Evolutionary conservation across 2,113 vertebrate species (phyloP).

Genomic region (Melanocharis versteri): DNA sequence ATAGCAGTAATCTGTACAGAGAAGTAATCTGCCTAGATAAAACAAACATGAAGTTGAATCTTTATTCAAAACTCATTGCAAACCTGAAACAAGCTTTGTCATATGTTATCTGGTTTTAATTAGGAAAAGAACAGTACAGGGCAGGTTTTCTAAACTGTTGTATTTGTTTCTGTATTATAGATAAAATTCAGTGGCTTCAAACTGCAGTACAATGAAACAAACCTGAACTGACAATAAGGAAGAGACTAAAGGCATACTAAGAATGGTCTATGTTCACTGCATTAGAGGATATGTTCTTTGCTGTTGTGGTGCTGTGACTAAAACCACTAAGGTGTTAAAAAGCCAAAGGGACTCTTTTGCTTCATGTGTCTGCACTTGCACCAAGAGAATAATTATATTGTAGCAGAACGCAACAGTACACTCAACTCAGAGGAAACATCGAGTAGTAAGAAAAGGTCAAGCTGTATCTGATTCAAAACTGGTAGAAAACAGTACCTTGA

Average conservation of each 20-base stretch:
- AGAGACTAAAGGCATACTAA: background rate
- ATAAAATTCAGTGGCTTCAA: background rate
- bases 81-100: background rate
- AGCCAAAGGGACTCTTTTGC: background rate
- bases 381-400: background rate
- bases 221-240: background rate
- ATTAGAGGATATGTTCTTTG: background rate
- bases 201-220: background rate
- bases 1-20: background rate
- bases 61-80: background rate
- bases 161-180: background rate
- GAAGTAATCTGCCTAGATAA: background rate
- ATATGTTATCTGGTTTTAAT: background rate
- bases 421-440: background rate
- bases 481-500: background rate
- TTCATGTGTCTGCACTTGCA: background rate
- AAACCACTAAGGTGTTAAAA: background rate
- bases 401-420: background rate
- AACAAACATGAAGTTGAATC: background rate
- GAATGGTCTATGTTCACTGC: background rate
- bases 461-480: background rate
- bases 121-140: background rate
- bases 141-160: background rate
- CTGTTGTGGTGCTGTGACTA: background rate
- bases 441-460: background rate